Conservation (phyloP, 2,797 vertebrate genomes). For the Mormyrus hasselquistii region DNA sequence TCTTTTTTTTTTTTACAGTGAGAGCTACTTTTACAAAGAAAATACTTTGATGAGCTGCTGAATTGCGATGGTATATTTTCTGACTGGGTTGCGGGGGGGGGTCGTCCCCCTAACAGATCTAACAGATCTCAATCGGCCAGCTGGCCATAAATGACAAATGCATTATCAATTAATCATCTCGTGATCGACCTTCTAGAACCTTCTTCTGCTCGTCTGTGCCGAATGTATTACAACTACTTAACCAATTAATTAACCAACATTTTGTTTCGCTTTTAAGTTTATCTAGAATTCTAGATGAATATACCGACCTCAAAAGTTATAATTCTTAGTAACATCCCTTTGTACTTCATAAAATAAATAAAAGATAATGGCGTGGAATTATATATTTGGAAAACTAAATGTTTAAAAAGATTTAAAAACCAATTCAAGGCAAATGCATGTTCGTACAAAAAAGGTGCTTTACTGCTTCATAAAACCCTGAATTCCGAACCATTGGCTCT, state of each 20-base stretch:
- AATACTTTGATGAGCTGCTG: neutral
- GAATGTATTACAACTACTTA: neutral
- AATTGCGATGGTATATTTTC: neutral
- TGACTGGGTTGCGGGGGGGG: neutral
- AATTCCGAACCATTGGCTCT: constrained; percentile 43
- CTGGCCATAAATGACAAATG: neutral
- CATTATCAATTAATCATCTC: neutral
- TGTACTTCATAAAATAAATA: neutral
- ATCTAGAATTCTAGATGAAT: neutral
- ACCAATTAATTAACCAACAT: neutral
- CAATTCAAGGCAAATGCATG: constrained; percentile 37
- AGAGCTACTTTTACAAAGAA: neutral
- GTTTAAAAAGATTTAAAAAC: constrained; percentile 23
- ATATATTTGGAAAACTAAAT: neutral
- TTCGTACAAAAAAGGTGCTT: constrained; percentile 45
- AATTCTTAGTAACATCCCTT: neutral
- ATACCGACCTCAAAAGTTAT: neutral
- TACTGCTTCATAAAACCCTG: constrained; percentile 43
- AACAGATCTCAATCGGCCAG: neutral
- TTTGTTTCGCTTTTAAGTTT: neutral
- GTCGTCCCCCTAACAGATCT: neutral
- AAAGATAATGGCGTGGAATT: neutral
- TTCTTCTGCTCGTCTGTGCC: neutral
- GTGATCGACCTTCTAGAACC: neutral
- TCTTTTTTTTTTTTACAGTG: neutral